These are phyloP conservation scores for Bactericera cockerelli DNA, from an alignment of 1,140 invertebrate genomes.

Conservation along the genomic window DNA sequence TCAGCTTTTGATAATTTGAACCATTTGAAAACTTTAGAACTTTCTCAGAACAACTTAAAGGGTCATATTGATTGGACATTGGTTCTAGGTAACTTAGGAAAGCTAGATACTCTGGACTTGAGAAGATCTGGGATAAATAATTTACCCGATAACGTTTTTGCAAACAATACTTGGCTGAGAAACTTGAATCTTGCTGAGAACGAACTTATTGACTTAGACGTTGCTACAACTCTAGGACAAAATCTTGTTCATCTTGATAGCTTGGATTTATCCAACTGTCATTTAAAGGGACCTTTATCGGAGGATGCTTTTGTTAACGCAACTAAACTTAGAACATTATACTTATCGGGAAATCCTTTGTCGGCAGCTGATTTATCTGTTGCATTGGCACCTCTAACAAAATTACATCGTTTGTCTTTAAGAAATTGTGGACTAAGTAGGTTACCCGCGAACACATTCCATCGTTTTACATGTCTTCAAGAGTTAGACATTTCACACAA, in stretches of 20 bases:
- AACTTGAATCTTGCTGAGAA: slow-evolving; percentile 47
- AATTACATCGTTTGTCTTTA: slow-evolving; percentile 45
- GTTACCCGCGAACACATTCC: slow-evolving; percentile 44
- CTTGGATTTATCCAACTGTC: slow-evolving; percentile 51
- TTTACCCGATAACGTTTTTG: slow-evolving; percentile 46
- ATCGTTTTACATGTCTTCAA: slow-evolving; percentile 39
- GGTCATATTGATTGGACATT: slow-evolving; percentile 39
- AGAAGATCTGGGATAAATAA: slow-evolving; percentile 40
- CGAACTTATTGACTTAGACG: slow-evolving; percentile 43
- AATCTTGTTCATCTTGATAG: slow-evolving; percentile 46
- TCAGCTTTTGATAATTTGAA: slow-evolving; percentile 38
- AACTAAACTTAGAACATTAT: slow-evolving; percentile 43
- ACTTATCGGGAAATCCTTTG: slow-evolving; percentile 48
- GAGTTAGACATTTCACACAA: slow-evolving; percentile 52
- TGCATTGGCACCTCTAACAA: slow-evolving; percentile 45
- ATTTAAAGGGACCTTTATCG: slow-evolving; percentile 44
- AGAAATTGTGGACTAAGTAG: slow-evolving; percentile 45
- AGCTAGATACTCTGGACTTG: slow-evolving; percentile 46
- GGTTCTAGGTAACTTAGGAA: slow-evolving; percentile 38
- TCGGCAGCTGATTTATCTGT: slow-evolving; percentile 46
- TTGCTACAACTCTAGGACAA: slow-evolving; percentile 43
- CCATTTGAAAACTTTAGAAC: slow-evolving; percentile 44
- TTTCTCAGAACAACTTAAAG: slow-evolving; percentile 40
- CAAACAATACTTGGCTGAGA: slow-evolving; percentile 45
- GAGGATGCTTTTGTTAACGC: slow-evolving; percentile 51